phyloP scores from a whole-genome alignment of 2,888 invertebrate species.

The Eristalis arbustorum region DNA sequence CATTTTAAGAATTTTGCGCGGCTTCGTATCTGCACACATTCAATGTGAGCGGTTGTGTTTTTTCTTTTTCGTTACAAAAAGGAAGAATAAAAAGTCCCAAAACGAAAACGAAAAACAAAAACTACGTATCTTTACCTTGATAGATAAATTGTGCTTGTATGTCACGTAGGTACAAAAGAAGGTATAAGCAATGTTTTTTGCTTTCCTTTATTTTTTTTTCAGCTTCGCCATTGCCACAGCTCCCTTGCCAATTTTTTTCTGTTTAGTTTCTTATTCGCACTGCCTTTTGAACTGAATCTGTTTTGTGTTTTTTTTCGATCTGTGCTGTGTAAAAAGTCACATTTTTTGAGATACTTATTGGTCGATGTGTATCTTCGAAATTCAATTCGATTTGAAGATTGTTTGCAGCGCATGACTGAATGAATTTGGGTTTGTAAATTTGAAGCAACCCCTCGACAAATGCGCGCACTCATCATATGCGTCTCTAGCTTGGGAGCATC shows the following conservation, averaged over 20 bases:
- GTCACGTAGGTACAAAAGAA: slow-evolving; percentile 68
- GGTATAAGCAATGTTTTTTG: slow-evolving; percentile 61
- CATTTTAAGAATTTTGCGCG: slow-evolving; percentile 48
- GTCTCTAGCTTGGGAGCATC: slow-evolving; percentile 25
- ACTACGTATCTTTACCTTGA: slow-evolving; percentile 61
- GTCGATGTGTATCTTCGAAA: slow-evolving; percentile 58
- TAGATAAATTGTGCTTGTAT: slow-evolving; percentile 70
- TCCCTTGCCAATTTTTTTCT: slow-evolving; percentile 63
- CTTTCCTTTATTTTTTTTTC: slow-evolving; percentile 19
- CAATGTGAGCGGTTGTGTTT: slow-evolving; percentile 43
- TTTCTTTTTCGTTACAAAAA: slow-evolving; percentile 15
- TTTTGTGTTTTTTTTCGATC: slow-evolving; percentile 41
- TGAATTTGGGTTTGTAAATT: slow-evolving; percentile 39
- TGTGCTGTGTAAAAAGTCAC: slow-evolving; percentile 20
- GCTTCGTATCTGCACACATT: slow-evolving; percentile 46
- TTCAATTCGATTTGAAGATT: slow-evolving; percentile 49
- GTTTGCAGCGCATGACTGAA: slow-evolving; percentile 34
- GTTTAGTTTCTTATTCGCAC: slow-evolving; percentile 32
- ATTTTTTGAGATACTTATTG: slow-evolving; percentile 27
- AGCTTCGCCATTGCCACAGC: slow-evolving; percentile 39
- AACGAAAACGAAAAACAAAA: slow-evolving; percentile 17
- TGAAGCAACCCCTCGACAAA: slow-evolving; percentile 14
- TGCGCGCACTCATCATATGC: slow-evolving; percentile 7
- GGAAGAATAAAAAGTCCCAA: slow-evolving; percentile 21
- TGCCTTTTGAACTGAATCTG: slow-evolving; percentile 42